phyloP scores from a whole-genome alignment of 1,140 invertebrate genomes.

The Carposina sasakii region DNA sequence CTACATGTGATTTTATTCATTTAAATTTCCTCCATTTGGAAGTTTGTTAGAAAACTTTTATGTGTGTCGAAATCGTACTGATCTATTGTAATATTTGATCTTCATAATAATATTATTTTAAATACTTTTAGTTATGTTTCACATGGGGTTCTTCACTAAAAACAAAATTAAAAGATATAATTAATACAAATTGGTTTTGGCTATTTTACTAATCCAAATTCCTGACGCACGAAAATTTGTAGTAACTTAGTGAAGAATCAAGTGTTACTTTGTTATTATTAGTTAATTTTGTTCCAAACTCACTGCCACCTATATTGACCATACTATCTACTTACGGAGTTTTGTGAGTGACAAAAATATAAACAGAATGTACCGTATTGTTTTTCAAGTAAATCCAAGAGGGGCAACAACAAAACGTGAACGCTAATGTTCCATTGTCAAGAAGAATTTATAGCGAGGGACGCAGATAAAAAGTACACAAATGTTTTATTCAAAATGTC shows the following conservation, averaged over 20 bases:
- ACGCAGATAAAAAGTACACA: slow-evolving; percentile 55
- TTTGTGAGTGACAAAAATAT: neutral
- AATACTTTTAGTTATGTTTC: too few relatives aligned
- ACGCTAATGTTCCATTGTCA: slow-evolving; percentile 24
- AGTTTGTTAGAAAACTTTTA: too few relatives aligned
- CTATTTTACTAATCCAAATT: slow-evolving; percentile 16
- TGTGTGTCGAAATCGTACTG: too few relatives aligned
- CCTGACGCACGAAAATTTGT: neutral
- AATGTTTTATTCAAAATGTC: slow-evolving; percentile 38
- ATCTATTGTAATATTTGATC: too few relatives aligned
- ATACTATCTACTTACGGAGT: too few relatives aligned
- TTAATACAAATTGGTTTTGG: slow-evolving; percentile 11
- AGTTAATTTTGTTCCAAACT: neutral
- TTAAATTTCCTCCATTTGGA: too few relatives aligned
- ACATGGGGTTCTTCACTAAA: slow-evolving; percentile 23
- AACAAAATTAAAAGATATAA: neutral
- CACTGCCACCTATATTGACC: neutral
- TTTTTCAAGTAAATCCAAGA: slow-evolving; percentile 64
- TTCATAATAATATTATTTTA: too few relatives aligned
- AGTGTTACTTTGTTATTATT: slow-evolving; percentile 4
- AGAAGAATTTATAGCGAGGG: slow-evolving; percentile 44
- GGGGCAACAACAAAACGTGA: slow-evolving; percentile 53
- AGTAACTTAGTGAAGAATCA: slow-evolving; percentile 15
- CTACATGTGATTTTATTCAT: too few relatives aligned
- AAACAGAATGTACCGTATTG: slow-evolving; percentile 35